These are phyloP conservation scores for Julus scanicus DNA, from an alignment of 2,888 invertebrate species.

Conservation along the genomic window DNA sequence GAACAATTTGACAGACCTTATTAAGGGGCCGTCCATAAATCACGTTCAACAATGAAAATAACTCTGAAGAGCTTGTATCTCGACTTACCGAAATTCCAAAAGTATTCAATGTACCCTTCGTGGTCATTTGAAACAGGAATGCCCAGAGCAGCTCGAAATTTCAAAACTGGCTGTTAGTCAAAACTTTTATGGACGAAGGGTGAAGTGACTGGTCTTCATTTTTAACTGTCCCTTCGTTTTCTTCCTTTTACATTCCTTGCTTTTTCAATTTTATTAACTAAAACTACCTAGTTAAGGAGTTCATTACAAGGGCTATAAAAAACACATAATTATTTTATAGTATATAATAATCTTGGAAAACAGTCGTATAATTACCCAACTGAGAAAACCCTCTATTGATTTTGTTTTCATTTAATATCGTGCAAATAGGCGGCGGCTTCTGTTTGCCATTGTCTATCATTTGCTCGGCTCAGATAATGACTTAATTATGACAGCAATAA, in stretches of 20 bases:
- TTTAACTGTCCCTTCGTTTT: background rate
- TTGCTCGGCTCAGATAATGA: background rate
- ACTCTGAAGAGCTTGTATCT: too few relatives aligned
- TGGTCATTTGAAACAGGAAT: too few relatives aligned
- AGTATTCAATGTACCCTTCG: too few relatives aligned
- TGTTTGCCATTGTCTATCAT: background rate
- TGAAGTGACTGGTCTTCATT: too few relatives aligned
- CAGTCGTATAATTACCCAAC: background rate
- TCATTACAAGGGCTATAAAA: background rate
- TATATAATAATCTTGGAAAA: background rate
- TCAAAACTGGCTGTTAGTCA: too few relatives aligned
- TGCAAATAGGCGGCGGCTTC: background rate
- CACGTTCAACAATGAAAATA: too few relatives aligned
- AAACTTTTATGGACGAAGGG: too few relatives aligned
- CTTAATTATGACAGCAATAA: background rate
- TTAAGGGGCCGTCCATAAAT: background rate
- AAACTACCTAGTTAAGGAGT: slow-evolving; percentile 26
- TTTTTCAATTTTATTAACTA: background rate
- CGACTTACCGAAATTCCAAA: too few relatives aligned
- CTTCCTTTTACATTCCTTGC: background rate
- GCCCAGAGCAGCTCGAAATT: too few relatives aligned
- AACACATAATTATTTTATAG: slow-evolving; percentile 2
- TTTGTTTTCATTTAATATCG: background rate
- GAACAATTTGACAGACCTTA: background rate
- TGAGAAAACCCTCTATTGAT: background rate